Conservation (phyloP, 2,113 vertebrate species). For the Heterotilapia buettikoferi region DNA sequence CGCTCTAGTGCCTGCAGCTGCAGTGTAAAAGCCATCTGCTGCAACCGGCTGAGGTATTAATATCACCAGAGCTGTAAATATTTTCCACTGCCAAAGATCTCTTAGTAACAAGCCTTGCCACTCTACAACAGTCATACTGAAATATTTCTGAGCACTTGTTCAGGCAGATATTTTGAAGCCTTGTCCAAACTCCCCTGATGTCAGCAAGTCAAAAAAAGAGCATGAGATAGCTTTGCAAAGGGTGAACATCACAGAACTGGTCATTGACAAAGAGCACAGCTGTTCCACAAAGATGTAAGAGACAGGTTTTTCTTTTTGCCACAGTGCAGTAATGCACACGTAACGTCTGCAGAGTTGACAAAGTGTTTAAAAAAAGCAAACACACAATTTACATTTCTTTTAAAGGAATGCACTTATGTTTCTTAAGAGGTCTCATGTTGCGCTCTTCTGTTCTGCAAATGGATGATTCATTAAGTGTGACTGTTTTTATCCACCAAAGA, state of each 20-base stretch:
- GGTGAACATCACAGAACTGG: fast-evolving
- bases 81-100: background rate
- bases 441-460: background rate
- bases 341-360: fast-evolving
- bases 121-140: background rate
- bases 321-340: background rate
- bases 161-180: background rate
- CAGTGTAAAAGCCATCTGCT: background rate
- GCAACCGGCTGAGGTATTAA: background rate
- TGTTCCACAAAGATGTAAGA: background rate
- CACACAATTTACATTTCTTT: background rate
- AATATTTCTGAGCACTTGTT: background rate
- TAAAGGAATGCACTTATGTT: background rate
- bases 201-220: background rate
- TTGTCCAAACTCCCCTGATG: background rate
- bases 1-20: background rate
- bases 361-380: background rate
- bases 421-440: background rate
- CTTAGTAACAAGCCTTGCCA: background rate
- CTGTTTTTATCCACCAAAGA: background rate
- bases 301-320: background rate
- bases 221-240: background rate
- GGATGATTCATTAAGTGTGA: background rate
- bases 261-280: background rate
- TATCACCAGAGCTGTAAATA: background rate